phyloP scores from a whole-genome alignment of 2,113 vertebrate genomes.

The Sylvia atricapilla region DNA sequence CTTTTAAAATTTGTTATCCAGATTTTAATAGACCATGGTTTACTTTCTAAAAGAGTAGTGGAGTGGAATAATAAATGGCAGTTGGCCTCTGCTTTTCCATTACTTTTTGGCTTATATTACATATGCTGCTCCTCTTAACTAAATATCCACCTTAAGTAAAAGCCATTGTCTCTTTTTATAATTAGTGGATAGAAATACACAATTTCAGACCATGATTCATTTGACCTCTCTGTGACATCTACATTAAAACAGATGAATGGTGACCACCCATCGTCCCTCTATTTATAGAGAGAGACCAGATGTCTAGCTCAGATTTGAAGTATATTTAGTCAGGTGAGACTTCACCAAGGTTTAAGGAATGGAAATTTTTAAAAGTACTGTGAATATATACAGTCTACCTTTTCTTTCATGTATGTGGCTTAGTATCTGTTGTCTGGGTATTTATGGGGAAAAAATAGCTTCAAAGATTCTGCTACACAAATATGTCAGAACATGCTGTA shows the following conservation, averaged over 20 bases:
- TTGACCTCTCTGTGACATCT: not conserved
- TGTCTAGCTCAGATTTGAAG: not conserved
- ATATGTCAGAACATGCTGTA: not conserved
- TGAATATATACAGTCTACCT: not conserved
- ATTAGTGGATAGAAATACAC: not conserved
- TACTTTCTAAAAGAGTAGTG: not conserved
- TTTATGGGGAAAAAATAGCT: not conserved
- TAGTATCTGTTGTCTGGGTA: not conserved
- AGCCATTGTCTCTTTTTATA: not conserved
- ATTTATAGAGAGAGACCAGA: not conserved
- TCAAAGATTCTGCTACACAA: not conserved
- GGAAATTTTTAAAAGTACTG: not conserved
- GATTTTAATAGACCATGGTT: not conserved
- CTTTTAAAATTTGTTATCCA: not conserved
- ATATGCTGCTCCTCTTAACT: not conserved
- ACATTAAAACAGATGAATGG: not conserved
- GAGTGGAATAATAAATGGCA: not conserved
- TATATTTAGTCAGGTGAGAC: not conserved
- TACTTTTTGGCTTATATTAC: not conserved
- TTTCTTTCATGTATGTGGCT: not conserved
- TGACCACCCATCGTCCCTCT: not conserved
- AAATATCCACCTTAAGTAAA: not conserved
- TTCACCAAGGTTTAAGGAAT: not conserved
- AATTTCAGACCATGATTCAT: not conserved
- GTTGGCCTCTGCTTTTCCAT: not conserved